Evolutionary conservation across 2,888 invertebrate species (phyloP), one percentile per base, ranked within the genome.

Genomic region (Rhagonycha fulva): DNA sequence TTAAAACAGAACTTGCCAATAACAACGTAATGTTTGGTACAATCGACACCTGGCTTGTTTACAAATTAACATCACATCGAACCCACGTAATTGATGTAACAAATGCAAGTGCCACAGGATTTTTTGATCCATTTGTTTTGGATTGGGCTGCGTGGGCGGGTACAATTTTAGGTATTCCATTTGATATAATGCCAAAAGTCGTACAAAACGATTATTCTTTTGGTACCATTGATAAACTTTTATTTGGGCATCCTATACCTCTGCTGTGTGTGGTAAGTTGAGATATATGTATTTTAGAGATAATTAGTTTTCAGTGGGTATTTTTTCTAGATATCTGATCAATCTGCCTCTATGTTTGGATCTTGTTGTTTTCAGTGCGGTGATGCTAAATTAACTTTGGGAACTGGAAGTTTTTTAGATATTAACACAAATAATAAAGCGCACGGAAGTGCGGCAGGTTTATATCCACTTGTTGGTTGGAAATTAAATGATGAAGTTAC

Each of bases 401-500:
- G 98, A 0, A 98, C 98, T 0, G 98, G 98, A 0, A 94, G 95
- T 0, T 98, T 98, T 88, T 88, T 98, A 63, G 92, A 97, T 85
- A 91, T 97, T 47, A 94, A 96, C 85, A 96, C 97, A 0, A 95
- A 95, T 0, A 80, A 84, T 0, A 86, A 89, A 78, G 94, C 97
- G 0, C 95, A 95, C 84, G 94, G 96, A 0, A 95, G 96, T 68
- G 88, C 95, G 4, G 92, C 93, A 71, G 98, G 97, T 0, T 90
- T 98, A 60, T 98, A 98, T 88, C 98, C 99, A 0, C 88, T 98
- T 24, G 94, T 98, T 47, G 98, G 94, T 0, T 99, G 98, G 98
- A 90, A 90, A 80, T 88, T 92, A 47, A 88, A 89, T 4, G 87
- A 89, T 14, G 90, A 92, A 81, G 82, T 91, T n/a, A 89, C 92